A percentile compares a stretch with the other conserved stretches of the same genome.
These are phyloP conservation scores for Lacerta agilis DNA, from an alignment of 2,797 vertebrate species.

Conservation along the genomic window DNA sequence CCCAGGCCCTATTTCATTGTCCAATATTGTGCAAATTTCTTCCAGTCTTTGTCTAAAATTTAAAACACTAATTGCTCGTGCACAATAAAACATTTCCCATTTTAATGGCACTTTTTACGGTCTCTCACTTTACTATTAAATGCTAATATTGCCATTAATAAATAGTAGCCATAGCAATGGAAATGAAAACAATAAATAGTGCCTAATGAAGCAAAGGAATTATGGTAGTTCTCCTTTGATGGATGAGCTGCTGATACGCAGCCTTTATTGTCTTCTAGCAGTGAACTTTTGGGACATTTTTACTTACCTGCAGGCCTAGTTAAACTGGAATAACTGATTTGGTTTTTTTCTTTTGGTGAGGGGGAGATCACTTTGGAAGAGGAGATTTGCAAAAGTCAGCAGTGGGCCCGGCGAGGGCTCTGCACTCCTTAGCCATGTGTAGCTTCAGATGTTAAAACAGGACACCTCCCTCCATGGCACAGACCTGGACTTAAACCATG, in stretches of 20 bases:
- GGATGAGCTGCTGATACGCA: slow-evolving; percentile 59
- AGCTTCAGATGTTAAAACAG: too few relatives aligned
- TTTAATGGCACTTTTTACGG: slow-evolving; percentile 16
- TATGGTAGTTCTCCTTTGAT: slow-evolving; percentile 57
- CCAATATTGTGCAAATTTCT: background rate
- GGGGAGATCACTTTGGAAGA: background rate
- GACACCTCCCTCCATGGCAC: too few relatives aligned
- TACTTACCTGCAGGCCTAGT: slow-evolving; percentile 56
- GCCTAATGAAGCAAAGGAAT: slow-evolving; percentile 66
- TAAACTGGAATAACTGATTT: slow-evolving; percentile 21
- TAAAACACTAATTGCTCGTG: slow-evolving; percentile 11
- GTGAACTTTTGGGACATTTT: slow-evolving; percentile 60
- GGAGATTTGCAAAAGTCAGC: too few relatives aligned
- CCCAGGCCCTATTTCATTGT: background rate
- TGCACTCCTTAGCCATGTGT: too few relatives aligned
- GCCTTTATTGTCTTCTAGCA: slow-evolving; percentile 51
- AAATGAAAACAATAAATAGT: slow-evolving; percentile 66
- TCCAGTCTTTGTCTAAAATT: background rate
- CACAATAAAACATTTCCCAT: background rate
- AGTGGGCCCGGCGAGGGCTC: too few relatives aligned
- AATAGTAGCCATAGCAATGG: slow-evolving; percentile 69
- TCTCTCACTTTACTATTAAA: slow-evolving; percentile 31
- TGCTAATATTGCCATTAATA: slow-evolving; percentile 44
- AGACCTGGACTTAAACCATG: too few relatives aligned
- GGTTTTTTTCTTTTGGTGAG: too few relatives aligned